phyloP scores from a whole-genome alignment of 2,888 invertebrate species.

The Theretra japonica region DNA sequence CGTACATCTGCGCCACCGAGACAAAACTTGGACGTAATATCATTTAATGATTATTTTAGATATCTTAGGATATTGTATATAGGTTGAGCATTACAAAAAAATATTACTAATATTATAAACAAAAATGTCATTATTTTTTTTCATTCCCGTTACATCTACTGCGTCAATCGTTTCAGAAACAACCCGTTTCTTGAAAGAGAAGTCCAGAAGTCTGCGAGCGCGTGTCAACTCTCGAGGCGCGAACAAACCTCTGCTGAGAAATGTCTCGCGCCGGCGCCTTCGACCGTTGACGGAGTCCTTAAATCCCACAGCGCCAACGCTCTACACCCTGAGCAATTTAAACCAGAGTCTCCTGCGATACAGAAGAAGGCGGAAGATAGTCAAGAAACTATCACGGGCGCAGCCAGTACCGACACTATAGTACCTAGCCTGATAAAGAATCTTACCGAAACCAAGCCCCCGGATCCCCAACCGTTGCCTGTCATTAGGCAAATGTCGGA shows the following conservation, averaged over 20 bases:
- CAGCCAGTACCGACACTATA: slow-evolving; percentile 72
- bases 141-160: too few species aligned
- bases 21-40: too few species aligned
- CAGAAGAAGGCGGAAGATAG: slow-evolving; percentile 58
- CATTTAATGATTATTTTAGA: too few species aligned
- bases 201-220: slow-evolving; percentile 88
- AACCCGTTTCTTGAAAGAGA: slow-evolving; percentile 83
- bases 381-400: slow-evolving; percentile 65
- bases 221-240: slow-evolving; percentile 77
- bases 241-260: slow-evolving; percentile 66
- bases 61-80: too few species aligned
- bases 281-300: slow-evolving; percentile 66
- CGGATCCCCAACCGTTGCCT: slow-evolving; percentile 49
- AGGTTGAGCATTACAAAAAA: too few species aligned
- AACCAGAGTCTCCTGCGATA: slow-evolving; percentile 39
- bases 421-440: slow-evolving; percentile 61
- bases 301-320: slow-evolving; percentile 79
- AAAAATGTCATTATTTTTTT: too few species aligned
- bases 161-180: slow-evolving; percentile 59
- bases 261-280: slow-evolving; percentile 57
- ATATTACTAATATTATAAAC: too few species aligned
- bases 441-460: slow-evolving; percentile 47
- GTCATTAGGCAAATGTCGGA: slow-evolving; percentile 68
- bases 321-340: slow-evolving; percentile 65
- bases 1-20: too few species aligned